Evolutionary conservation across 2,888 invertebrate species (phyloP), one percentile per base, ranked within the genome.

Genomic region (Peribatodes rhomboidaria): DNA sequence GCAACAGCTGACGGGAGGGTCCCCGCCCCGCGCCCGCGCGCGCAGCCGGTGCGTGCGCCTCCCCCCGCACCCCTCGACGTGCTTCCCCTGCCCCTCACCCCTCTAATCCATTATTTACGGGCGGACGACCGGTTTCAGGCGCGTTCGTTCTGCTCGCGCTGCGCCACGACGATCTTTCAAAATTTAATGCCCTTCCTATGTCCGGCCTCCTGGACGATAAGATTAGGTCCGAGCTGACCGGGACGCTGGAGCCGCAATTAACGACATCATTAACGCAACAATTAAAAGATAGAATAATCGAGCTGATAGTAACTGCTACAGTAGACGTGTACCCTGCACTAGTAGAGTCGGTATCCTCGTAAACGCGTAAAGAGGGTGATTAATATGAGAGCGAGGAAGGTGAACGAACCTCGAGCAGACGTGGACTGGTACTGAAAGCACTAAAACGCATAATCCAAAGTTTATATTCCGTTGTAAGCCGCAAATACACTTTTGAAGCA

Each of bases 1-100:
- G 92, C 92, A 93, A 93, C 92, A 93, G 92, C 92, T 93, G 92
- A 92, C 91, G 90, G 91, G 92, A 90, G 91, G 89, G 90, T 86
- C 85, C 88, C 78, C 81, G 70, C 76, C 78, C 80, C 77, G 70
- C 74, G 61, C 68, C 57, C 87, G 85, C 86, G 88, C 87, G 88
- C 89, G 87, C 87, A 86, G 85, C 86, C 87, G 85, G 86, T 88
- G 89, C 89, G 89, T 89, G 89, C 80, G 84, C 87, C 80, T 82
- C 81, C 85, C 84, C 83, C 87, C 81, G 81, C 79, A 81, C 75
- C 72, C 80, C 70, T 73, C 88, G 82, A 86, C 81, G 82, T 83
- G 82, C 88, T 87, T 65, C 67, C 67, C 65, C 80, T 81, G 81
- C 86, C 89, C 81, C 89, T 87, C 81, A 83, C 86, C 83, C 89